Base-by-base conservation (phyloP, 2,888 invertebrate genomes). In the Beris morrisii region DNA sequence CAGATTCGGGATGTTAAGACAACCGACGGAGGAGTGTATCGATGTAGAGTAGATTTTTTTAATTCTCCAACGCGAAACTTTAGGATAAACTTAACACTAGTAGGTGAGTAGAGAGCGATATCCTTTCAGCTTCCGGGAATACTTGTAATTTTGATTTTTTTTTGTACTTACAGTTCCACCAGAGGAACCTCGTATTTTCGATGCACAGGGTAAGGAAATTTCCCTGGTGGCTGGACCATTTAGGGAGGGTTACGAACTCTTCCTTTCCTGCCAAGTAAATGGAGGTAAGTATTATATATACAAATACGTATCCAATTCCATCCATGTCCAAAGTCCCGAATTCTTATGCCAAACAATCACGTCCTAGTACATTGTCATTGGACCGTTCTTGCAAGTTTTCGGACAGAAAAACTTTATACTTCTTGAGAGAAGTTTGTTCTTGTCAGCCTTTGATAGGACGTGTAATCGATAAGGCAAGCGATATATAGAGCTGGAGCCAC, bases 41-140 rank as follows among this genome's bases (percentile, higher is more conserved):
- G 95, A 66, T 95, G 95, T 79, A 84, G 95, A 72, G 90, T 95
- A 71, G 95, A 95, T 82, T 95, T 93, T 77, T 86, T 90, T 69
- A 90, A 93, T 79, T 91, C 93, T 0, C 94, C 94, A 0, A 95
- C 95, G 0, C 86, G 90, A 74, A 95, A 95, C 80, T 92, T 90
- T 75, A 86, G 88, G 75, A 89, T 93, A 75, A 93, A 93, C 78
- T 84, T 95, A 73, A 93, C 92, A 73, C 87, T 95, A 77, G 89
- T 95, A 76, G 93, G 95, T 95, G 81, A 86, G 90, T 84, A 68
- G 65, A 70, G 22, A 22, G 22, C 22, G 22, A 22, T 22, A 22
- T 22, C 22, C 22, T 22, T 22, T 1, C 22, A 22, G 3, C 22
- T 22, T 9, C 38, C 38, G 38, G 3, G 38, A 38, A 38, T 5